Conservation (phyloP, 2,888 invertebrate genomes). For the Thelaira solivaga region DNA sequence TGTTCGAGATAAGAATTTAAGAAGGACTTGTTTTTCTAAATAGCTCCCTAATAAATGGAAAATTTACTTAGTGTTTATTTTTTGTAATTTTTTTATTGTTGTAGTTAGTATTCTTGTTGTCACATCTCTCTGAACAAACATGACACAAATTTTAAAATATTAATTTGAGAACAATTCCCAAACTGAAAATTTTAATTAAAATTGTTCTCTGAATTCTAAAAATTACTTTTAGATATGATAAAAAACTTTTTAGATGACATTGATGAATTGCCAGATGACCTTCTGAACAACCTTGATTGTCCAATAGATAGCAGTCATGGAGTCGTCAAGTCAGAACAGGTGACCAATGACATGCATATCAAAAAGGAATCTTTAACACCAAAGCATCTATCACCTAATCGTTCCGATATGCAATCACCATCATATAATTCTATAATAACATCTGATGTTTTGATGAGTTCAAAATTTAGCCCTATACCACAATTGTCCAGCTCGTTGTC, state of each 20-base stretch:
- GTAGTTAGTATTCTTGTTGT: too few species aligned
- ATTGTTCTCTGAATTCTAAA: not conserved
- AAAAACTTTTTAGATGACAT: slow-evolving; percentile 73
- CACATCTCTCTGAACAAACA: too few species aligned
- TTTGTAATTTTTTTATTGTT: too few species aligned
- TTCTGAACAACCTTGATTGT: slow-evolving; percentile 65
- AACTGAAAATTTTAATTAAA: not conserved
- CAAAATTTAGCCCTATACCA: slow-evolving; percentile 67
- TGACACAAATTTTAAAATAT: too few species aligned
- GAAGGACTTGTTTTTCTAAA: too few species aligned
- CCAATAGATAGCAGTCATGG: slow-evolving; percentile 61
- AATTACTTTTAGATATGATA: slow-evolving; percentile 69
- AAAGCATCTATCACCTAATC: slow-evolving; percentile 53
- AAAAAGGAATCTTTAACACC: slow-evolving; percentile 66
- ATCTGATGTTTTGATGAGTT: slow-evolving; percentile 71
- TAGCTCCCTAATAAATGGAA: too few species aligned
- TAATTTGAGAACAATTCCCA: too few species aligned
- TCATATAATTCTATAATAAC: slow-evolving; percentile 67
- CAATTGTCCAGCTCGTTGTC: slow-evolving; percentile 54
- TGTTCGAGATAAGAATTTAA: too few species aligned
- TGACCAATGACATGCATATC: slow-evolving; percentile 64
- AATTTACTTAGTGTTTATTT: too few species aligned
- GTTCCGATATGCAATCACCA: slow-evolving; percentile 54
- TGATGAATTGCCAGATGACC: slow-evolving; percentile 70
- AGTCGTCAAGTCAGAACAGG: slow-evolving; percentile 65